Conservation (phyloP, 1,140 invertebrate genomes). For the Lineus longissimus region DNA sequence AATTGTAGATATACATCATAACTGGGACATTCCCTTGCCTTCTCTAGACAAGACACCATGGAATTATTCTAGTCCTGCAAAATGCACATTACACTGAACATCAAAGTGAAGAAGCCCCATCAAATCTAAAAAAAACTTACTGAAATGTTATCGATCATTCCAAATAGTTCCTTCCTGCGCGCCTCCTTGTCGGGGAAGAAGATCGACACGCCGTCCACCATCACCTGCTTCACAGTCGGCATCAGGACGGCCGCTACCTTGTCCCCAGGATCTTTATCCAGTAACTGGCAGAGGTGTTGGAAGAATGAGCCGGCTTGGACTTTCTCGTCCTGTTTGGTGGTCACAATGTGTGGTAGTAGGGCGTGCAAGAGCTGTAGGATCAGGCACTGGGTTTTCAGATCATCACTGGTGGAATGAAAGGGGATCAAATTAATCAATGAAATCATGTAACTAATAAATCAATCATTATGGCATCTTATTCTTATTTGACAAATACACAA, state of each 20-base stretch:
- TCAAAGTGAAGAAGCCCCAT: background rate
- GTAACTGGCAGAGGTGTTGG: conserved; percentile 34
- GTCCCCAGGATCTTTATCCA: background rate
- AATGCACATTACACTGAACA: too few species aligned
- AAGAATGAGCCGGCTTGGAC: conserved; percentile 36
- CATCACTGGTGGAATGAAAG: background rate
- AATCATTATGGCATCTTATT: too few species aligned
- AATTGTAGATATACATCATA: too few species aligned
- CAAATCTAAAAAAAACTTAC: conserved; percentile 25
- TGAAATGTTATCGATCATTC: conserved; percentile 45
- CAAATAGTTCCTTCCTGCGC: conserved; percentile 46
- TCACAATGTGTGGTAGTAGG: conserved; percentile 9
- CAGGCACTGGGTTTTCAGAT: background rate
- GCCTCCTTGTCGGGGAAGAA: conserved; percentile 52
- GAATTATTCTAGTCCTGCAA: too few species aligned
- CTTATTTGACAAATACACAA: too few species aligned
- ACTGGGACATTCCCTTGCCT: too few species aligned
- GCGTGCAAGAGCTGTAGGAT: conserved; percentile 16
- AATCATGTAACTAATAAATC: too few species aligned
- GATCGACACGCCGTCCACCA: conserved; percentile 38
- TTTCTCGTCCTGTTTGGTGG: conserved; percentile 18
- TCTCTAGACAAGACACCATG: too few species aligned
- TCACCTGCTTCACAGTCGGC: background rate
- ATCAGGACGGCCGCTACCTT: background rate
- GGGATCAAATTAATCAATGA: background rate